A percentile compares a stretch with the other conserved stretches of the same genome.
These are phyloP conservation scores for Seira musarum DNA, from an alignment of 2,888 invertebrate genomes.

Conservation along the genomic window DNA sequence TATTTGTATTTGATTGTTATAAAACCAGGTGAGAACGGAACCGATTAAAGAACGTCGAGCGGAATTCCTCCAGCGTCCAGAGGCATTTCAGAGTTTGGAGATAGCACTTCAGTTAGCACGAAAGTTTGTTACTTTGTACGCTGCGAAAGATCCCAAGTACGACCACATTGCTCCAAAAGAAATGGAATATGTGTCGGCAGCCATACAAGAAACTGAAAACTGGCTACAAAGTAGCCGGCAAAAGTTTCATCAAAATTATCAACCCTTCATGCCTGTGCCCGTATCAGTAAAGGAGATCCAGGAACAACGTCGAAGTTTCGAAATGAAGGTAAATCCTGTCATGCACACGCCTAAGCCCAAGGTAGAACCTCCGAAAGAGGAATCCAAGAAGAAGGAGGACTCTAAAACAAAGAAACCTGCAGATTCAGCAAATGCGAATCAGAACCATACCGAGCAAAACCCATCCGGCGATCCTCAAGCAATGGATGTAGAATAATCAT, in stretches of 20 bases:
- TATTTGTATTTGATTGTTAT: too few relatives aligned
- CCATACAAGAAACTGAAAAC: constrained; percentile 80
- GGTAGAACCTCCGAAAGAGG: constrained; percentile 75
- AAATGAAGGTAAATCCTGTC: constrained; percentile 78
- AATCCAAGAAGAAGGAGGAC: constrained; percentile 68
- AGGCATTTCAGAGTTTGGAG: constrained; percentile 86
- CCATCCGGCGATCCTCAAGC: constrained; percentile 70
- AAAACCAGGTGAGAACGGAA: too few relatives aligned
- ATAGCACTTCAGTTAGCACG: constrained; percentile 84
- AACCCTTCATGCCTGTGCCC: constrained; percentile 45
- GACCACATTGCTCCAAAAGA: constrained; percentile 82
- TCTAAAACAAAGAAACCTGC: constrained; percentile 48
- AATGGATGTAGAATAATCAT: constrained; percentile 74
- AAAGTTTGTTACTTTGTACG: constrained; percentile 83
- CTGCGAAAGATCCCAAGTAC: constrained; percentile 80
- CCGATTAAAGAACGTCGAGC: constrained; percentile 88
- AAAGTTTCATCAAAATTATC: constrained; percentile 33
- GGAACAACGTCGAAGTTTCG: constrained; percentile 74
- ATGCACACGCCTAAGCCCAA: constrained; percentile 91
- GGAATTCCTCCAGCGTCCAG: constrained; percentile 86
- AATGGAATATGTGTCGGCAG: constrained; percentile 82
- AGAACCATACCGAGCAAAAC: constrained; percentile 52
- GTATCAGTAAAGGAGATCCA: constrained; percentile 60
- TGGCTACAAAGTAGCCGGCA: constrained; percentile 87
- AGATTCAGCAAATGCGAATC: constrained; percentile 49